phyloP scores from a whole-genome alignment of 2,888 invertebrate species.

The Macrosoma leucophasiata region DNA sequence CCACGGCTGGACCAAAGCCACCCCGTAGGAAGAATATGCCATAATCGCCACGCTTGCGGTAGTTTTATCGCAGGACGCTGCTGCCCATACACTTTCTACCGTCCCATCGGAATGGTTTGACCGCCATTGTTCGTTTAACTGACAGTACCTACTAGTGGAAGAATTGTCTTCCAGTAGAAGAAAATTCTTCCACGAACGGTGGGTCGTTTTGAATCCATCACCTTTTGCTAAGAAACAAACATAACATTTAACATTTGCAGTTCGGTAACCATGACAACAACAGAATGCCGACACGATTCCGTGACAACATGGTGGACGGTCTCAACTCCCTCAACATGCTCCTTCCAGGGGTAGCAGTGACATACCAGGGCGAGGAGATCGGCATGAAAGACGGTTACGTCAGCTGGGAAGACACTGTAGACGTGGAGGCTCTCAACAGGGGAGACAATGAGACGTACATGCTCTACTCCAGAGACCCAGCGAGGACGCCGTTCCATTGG shows the following conservation, averaged over 20 bases:
- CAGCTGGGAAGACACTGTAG: constrained; percentile 75
- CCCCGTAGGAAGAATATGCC: too few relatives aligned
- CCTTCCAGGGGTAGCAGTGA: constrained; percentile 85
- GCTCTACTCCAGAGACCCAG: constrained; percentile 75
- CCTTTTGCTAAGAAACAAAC: too few relatives aligned
- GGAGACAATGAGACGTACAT: constrained; percentile 71
- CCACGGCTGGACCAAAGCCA: too few relatives aligned
- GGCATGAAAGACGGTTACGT: constrained; percentile 80
- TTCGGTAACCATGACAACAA: constrained; percentile 82
- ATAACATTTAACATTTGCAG: constrained; percentile 54
- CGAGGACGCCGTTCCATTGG: constrained; percentile 82
- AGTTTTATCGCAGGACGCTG: too few relatives aligned
- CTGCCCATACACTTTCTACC: too few relatives aligned
- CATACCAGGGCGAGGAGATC: constrained; percentile 89
- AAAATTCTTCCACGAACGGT: too few relatives aligned
- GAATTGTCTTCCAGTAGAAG: too few relatives aligned
- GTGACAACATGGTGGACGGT: constrained; percentile 79
- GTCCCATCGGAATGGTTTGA: too few relatives aligned
- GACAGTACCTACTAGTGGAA: too few relatives aligned
- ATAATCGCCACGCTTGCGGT: too few relatives aligned
- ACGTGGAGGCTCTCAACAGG: constrained; percentile 71
- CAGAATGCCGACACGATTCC: constrained; percentile 78
- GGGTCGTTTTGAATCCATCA: too few relatives aligned
- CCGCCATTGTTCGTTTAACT: too few relatives aligned
- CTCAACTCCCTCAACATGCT: constrained; percentile 81